Conservation (phyloP, 2,797 vertebrate species). For the Pelobates cultripes region DNA sequence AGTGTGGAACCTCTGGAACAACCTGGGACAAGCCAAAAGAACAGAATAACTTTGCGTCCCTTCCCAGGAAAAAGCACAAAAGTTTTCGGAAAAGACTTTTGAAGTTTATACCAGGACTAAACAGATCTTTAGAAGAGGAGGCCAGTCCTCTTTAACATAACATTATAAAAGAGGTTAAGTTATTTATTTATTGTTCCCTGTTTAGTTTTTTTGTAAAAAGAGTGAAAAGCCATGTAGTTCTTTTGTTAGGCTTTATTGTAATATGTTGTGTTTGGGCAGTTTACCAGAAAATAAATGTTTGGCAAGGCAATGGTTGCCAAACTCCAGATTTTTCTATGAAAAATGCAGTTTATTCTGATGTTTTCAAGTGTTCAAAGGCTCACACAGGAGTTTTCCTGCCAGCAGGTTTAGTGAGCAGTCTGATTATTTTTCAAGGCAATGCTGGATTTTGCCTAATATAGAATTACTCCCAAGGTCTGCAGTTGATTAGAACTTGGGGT, state of each 20-base stretch:
- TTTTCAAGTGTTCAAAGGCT: slow-evolving; percentile 26
- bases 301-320: slow-evolving; percentile 38
- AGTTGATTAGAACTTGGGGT: neutral
- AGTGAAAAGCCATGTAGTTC: slow-evolving; percentile 49
- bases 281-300: slow-evolving; percentile 48
- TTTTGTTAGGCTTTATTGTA: slow-evolving; percentile 57
- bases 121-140: slow-evolving; percentile 91
- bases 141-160: slow-evolving; percentile 87
- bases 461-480: neutral
- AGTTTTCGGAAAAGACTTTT: slow-evolving; percentile 88
- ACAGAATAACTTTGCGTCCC: slow-evolving; percentile 63
- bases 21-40: slow-evolving; percentile 71
- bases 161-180: slow-evolving; percentile 49
- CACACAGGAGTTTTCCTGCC: neutral
- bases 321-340: slow-evolving; percentile 44
- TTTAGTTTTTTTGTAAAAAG: slow-evolving; percentile 33
- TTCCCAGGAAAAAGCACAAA: slow-evolving; percentile 82
- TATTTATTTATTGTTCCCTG: slow-evolving; percentile 65
- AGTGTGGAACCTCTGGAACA: slow-evolving; percentile 68
- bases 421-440: slow-evolving; percentile 36
- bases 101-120: slow-evolving; percentile 94
- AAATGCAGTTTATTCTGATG: slow-evolving; percentile 16
- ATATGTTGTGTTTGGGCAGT: slow-evolving; percentile 31
- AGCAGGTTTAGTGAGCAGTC: slow-evolving; percentile 17
- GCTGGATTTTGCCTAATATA: slow-evolving; percentile 1